phyloP scores from a whole-genome alignment of 2,797 vertebrate genomes.

The Microchirus variegatus region DNA sequence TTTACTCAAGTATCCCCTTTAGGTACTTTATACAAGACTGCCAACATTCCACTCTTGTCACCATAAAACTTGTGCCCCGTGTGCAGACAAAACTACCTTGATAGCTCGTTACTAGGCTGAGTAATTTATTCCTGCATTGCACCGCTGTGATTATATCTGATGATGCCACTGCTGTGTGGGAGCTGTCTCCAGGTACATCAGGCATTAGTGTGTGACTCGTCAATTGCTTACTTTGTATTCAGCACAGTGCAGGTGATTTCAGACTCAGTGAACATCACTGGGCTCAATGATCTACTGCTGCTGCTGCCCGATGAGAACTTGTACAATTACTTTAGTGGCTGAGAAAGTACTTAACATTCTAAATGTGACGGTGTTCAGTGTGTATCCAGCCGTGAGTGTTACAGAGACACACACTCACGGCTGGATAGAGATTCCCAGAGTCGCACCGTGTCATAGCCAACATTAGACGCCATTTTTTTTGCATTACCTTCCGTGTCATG shows the following conservation, averaged over 20 bases:
- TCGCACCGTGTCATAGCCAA: slow-evolving; percentile 16
- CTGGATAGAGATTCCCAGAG: slow-evolving; percentile 6
- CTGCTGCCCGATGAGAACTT: slow-evolving; percentile 11
- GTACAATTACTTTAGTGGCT: slow-evolving; percentile 20
- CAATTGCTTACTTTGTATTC: slow-evolving; percentile 48
- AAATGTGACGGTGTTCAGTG: slow-evolving; percentile 22
- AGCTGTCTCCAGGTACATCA: slow-evolving; percentile 18
- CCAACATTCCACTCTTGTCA: not conserved
- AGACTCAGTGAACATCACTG: slow-evolving; percentile 38
- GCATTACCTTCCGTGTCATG: slow-evolving; percentile 31
- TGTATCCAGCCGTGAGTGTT: slow-evolving; percentile 6
- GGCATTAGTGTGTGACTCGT: slow-evolving; percentile 28
- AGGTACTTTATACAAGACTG: too few species aligned
- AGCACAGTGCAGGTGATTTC: slow-evolving; percentile 35
- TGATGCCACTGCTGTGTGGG: not conserved
- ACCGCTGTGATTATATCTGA: slow-evolving; percentile 8
- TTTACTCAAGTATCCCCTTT: too few species aligned
- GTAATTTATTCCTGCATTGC: not conserved
- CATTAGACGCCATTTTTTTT: slow-evolving; percentile 19
- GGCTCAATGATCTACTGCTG: slow-evolving; percentile 16
- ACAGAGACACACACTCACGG: slow-evolving; percentile 13
- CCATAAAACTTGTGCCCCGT: not conserved
- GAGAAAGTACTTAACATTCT: slow-evolving; percentile 23
- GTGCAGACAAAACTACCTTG: slow-evolving; percentile 21
- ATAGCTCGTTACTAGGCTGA: slow-evolving; percentile 8